Percentiles rank a stretch among this genome's conserved stretches.
Evolutionary conservation across 2,888 invertebrate genomes (phyloP).

Genomic region (Carabus problematicus): DNA sequence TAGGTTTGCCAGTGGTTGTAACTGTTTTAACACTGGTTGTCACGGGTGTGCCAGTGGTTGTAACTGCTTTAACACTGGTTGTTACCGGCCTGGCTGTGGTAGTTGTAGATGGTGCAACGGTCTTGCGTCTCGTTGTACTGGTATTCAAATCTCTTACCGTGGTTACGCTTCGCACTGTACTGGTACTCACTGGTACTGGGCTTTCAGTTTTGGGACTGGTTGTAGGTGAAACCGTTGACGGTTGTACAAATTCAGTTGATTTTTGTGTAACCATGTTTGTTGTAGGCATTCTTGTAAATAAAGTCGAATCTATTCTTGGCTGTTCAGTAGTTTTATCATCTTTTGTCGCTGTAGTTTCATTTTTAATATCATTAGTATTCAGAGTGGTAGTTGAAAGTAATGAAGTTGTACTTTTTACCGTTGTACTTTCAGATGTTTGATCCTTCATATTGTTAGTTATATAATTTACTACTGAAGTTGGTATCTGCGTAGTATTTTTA

Average conservation of each 20-base stretch:
- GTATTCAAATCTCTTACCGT: slow-evolving; percentile 15
- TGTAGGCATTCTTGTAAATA: too few relatives aligned
- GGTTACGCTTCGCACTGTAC: slow-evolving; percentile 8
- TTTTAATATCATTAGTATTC: slow-evolving; percentile 5
- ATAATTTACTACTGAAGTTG: background rate
- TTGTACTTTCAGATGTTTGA: slow-evolving; percentile 30
- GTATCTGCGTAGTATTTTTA: slow-evolving; percentile 15
- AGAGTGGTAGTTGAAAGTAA: slow-evolving; percentile 13
- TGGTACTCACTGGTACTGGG: background rate
- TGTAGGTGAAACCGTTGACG: too few relatives aligned
- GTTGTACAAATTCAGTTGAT: too few relatives aligned
- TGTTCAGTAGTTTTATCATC: too few relatives aligned
- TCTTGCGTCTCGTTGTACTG: slow-evolving; percentile 15
- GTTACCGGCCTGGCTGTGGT: background rate
- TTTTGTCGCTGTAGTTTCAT: background rate
- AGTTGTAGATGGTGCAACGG: background rate
- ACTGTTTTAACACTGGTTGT: slow-evolving; percentile 6
- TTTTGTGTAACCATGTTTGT: too few relatives aligned
- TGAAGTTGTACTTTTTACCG: slow-evolving; percentile 6
- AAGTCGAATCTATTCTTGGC: too few relatives aligned
- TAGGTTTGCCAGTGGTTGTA: background rate
- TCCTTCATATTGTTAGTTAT: slow-evolving; percentile 22
- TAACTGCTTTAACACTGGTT: background rate
- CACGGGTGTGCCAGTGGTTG: background rate
- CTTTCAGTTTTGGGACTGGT: too few relatives aligned